Evolutionary conservation across 1,140 invertebrate species (phyloP), one percentile per base, ranked within the genome.

Genomic region (Drosophila guanche): DNA sequence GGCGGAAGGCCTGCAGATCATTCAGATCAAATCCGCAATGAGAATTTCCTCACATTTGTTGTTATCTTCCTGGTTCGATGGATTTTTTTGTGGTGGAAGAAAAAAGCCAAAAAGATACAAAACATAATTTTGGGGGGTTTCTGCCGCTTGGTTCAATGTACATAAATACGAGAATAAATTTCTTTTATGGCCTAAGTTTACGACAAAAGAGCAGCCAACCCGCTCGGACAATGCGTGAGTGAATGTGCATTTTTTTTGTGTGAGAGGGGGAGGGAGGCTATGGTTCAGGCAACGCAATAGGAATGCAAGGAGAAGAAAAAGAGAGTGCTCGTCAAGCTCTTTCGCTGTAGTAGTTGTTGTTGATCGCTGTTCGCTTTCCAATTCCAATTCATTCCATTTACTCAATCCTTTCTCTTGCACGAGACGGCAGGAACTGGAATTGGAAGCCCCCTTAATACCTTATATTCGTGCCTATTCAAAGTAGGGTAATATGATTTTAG

Each of bases 161-260:
- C 33, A 37, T 37, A 63, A 73, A 55, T 63, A 73, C 66, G 37
- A 70, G 66, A 71, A 71, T 71, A 71, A 72, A 50, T 69, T 83
- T 73, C 55, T 75, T 85, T 85, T 65, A 85, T 86, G 72, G 77
- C 68, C 59, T 42, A 86, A 85, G 59, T 85, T 85, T 80, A 85
- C 68, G 80, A 85, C 80, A 86, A 80, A 37, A 76, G 72, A 55
- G 56, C 56, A 46, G 41, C 56, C 58, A 52, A 48, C 29, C 48
- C 65, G 70, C 65, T 74, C 16, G 53, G 53, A 55, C 62, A 84
- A 74, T 77, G 73, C 62, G 58, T 77, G 63, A 68, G 68, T 65
- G 74, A 77, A 71, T 76, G 73, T 76, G 73, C 72, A 76, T 76
- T 76, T 76, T 56, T 57, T 73, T 43, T 23, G 22, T 57, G 47